These are phyloP conservation scores for Microchrysa polita DNA, from an alignment of 2,888 invertebrate genomes.

Conservation along the genomic window DNA sequence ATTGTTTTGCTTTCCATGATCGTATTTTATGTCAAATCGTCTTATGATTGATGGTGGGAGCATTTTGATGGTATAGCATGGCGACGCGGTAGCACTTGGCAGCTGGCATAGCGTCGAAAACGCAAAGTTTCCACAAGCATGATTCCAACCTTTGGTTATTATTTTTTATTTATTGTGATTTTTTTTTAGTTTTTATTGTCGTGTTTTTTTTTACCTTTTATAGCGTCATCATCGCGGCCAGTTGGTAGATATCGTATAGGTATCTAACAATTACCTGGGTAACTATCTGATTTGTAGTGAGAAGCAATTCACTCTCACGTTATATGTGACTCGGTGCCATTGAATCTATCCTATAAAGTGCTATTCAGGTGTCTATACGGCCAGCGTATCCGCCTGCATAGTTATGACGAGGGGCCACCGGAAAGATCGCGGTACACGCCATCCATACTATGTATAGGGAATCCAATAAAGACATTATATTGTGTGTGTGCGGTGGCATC, in stretches of 20 bases:
- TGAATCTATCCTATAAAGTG: conserved; percentile 22
- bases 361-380: neutral
- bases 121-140: conserved; percentile 9
- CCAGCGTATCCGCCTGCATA: neutral
- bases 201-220: neutral
- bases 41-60: conserved; percentile 54
- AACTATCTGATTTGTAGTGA: conserved; percentile 49
- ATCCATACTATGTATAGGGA: neutral
- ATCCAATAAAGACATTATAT: conserved; percentile 33
- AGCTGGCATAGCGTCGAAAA: neutral
- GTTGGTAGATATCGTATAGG: no score
- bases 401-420: neutral
- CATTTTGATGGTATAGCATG: conserved; percentile 47
- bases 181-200: neutral
- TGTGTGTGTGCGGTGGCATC: conserved; percentile 8
- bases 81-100: conserved; percentile 22
- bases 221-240: conserved; percentile 23
- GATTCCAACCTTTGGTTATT: neutral
- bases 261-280: conserved; percentile 45
- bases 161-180: conserved; percentile 8
- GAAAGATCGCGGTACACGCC: neutral
- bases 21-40: conserved; percentile 55
- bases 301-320: conserved; percentile 47
- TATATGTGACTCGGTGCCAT: conserved; percentile 25
- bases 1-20: conserved; percentile 51